Conservation (phyloP, 2,797 vertebrate species). For the Psittacula echo region DNA sequence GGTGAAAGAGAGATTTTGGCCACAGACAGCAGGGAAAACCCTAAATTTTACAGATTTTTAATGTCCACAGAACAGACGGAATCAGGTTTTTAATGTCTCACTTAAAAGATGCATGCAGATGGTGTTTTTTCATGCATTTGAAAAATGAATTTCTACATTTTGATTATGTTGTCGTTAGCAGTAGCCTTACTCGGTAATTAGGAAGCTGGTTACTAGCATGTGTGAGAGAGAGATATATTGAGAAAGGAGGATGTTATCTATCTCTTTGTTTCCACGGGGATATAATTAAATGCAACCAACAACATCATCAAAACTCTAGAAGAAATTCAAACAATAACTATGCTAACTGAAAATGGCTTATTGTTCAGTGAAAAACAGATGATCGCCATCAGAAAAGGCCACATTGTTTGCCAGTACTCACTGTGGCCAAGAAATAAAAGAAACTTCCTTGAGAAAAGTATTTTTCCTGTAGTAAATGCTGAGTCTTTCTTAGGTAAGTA, state of each 20-base stretch:
- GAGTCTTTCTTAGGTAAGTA: background rate
- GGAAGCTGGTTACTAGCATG: slow-evolving; percentile 31
- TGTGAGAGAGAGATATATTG: slow-evolving; percentile 37
- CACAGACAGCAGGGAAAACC: slow-evolving; percentile 60
- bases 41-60: slow-evolving; percentile 67
- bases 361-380: background rate
- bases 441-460: background rate
- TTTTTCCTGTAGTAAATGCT: background rate
- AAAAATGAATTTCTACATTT: slow-evolving; percentile 55
- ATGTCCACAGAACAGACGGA: slow-evolving; percentile 68
- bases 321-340: slow-evolving; percentile 23
- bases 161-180: slow-evolving; percentile 63
- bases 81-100: slow-evolving; percentile 66
- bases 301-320: slow-evolving; percentile 30
- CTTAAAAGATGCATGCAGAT: slow-evolving; percentile 68
- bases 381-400: slow-evolving; percentile 1
- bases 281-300: slow-evolving; percentile 55
- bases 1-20: slow-evolving; percentile 35
- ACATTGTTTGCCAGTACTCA: background rate
- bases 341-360: slow-evolving; percentile 16
- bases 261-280: slow-evolving; percentile 59
- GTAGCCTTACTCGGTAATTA: slow-evolving; percentile 47
- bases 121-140: slow-evolving; percentile 55
- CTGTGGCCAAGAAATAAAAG: background rate
- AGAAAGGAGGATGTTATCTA: slow-evolving; percentile 43